Evolutionary conservation across 2,797 vertebrate genomes (phyloP).

Genomic region (Lophotriccus pileatus): DNA sequence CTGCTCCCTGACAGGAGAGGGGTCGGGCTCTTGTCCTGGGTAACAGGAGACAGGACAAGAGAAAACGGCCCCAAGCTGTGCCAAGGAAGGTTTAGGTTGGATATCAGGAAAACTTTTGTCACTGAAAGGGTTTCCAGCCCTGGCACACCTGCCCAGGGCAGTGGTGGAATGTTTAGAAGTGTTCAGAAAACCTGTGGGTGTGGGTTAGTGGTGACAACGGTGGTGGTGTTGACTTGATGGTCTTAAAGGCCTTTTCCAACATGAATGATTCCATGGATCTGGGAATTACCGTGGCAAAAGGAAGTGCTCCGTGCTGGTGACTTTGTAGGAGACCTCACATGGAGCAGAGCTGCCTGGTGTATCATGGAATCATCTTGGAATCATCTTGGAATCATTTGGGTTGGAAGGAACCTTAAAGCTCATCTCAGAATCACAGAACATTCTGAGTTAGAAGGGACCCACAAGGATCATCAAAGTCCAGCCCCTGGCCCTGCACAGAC

Average conservation of each 20-base stretch:
- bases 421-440: no score
- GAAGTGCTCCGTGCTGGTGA: not conserved
- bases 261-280: not conserved
- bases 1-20: not conserved
- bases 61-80: not conserved
- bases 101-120: not conserved
- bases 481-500: no score
- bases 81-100: not conserved
- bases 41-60: not conserved
- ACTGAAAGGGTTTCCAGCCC: not conserved
- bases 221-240: not conserved
- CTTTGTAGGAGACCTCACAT: not conserved
- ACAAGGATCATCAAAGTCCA: no score
- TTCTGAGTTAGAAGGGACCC: no score
- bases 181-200: not conserved
- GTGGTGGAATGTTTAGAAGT: not conserved
- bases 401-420: not conserved
- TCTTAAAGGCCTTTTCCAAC: not conserved
- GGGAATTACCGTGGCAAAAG: rapidly evolving
- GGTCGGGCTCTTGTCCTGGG: not conserved
- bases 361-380: not conserved
- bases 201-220: not conserved
- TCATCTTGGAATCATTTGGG: not conserved
- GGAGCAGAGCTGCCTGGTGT: not conserved
- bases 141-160: not conserved